phyloP scores from a whole-genome alignment of 2,797 vertebrate genomes.

The Xenopus petersii region DNA sequence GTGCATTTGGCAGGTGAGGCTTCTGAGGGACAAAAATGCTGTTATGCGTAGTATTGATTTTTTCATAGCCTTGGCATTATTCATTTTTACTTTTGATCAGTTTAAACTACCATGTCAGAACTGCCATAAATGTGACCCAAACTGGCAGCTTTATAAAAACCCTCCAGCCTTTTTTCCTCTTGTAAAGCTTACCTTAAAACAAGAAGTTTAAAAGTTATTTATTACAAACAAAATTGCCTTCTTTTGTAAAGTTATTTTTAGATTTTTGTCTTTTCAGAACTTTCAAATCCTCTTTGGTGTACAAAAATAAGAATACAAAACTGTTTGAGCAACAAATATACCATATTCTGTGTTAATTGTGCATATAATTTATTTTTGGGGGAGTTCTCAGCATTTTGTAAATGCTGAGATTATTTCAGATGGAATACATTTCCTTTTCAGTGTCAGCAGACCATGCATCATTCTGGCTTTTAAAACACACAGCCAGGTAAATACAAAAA shows the following conservation, averaged over 20 bases:
- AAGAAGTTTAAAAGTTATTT: not conserved
- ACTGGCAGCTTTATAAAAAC: not conserved
- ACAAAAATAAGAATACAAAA: no score
- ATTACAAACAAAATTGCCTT: not conserved
- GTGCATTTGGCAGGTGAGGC: not conserved
- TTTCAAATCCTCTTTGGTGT: no score
- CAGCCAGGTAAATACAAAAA: not conserved
- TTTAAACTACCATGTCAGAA: not conserved
- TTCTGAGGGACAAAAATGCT: conserved; percentile 14
- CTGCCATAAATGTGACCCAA: not conserved
- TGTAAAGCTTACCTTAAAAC: not conserved
- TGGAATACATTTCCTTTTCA: no score
- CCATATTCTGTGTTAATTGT: no score
- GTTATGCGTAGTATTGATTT: conserved; percentile 25
- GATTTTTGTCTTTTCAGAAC: no score
- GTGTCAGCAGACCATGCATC: no score
- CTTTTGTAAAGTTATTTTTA: no score
- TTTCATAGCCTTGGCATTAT: conserved; percentile 10
- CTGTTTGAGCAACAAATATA: no score
- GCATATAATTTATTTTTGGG: no score
- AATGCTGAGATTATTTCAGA: no score
- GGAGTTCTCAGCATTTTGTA: no score
- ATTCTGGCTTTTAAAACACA: not conserved
- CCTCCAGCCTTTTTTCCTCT: not conserved
- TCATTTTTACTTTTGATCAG: conserved; percentile 11